Evolutionary conservation across 92 coral and sea anemone genomes (phyloP).

Genomic region (Palythoa caribaeorum): DNA sequence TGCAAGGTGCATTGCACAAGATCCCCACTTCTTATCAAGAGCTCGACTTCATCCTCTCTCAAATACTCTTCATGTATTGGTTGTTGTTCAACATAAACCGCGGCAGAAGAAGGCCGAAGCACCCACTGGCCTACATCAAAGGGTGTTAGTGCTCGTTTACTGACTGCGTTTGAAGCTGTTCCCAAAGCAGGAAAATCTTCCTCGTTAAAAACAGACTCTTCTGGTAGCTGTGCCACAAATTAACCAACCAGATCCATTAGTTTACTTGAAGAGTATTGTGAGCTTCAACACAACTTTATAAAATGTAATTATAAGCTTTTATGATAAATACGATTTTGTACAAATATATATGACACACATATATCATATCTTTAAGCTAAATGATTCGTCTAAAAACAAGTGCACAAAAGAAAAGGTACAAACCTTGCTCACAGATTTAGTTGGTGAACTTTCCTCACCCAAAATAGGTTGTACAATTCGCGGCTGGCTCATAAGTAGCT

Average conservation of each 20-base stretch:
- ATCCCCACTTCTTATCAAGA: constrained; percentile 60
- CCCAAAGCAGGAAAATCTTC: constrained; percentile 40
- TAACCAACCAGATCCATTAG: not conserved
- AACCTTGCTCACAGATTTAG: constrained; percentile 7
- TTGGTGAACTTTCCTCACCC: not conserved
- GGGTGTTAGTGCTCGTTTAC: constrained; percentile 25
- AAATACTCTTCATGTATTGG: constrained; percentile 69
- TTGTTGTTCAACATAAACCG: constrained; percentile 66
- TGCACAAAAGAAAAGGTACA: not conserved
- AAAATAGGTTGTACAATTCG: not conserved
- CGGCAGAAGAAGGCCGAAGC: constrained; percentile 71
- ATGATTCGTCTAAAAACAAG: not conserved
- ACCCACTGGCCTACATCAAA: constrained; percentile 71
- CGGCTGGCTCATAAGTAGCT: constrained; percentile 53
- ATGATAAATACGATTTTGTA: too few species aligned
- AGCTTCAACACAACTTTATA: too few species aligned
- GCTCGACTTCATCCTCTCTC: constrained; percentile 59
- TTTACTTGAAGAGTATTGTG: too few species aligned
- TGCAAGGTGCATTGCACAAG: constrained; percentile 68
- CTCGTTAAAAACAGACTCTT: constrained; percentile 16
- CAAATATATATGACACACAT: too few species aligned
- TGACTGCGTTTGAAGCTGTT: constrained; percentile 7
- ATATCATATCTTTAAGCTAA: not conserved
- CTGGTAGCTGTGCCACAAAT: not conserved
- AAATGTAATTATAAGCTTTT: too few species aligned